Conservation (phyloP, 2,888 invertebrate genomes). For the Steinernema scapterisci region DNA sequence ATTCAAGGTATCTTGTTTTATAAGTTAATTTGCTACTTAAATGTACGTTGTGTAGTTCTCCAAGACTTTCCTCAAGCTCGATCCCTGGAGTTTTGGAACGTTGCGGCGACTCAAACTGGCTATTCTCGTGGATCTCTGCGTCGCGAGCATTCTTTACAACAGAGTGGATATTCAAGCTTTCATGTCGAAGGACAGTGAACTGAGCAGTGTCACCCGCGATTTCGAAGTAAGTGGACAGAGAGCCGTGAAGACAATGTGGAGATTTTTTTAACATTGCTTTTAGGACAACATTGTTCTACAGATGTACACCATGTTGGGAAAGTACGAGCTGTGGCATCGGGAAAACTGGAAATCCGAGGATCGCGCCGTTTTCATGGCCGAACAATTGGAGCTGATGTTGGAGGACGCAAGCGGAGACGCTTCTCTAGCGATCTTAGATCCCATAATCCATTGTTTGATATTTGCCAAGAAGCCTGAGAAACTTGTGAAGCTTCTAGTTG, state of each 20-base stretch:
- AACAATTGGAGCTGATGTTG: not conserved
- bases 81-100: not conserved
- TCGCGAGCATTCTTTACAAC: not conserved
- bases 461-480: not conserved
- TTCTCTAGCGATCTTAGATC: not conserved
- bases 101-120: not conserved
- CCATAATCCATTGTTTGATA: not conserved
- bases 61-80: not conserved
- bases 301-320: not conserved
- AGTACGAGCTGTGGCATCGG: not conserved
- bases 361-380: not conserved
- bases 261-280: not conserved
- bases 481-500: not conserved
- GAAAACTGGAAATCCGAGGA: not conserved
- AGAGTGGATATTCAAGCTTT: not conserved
- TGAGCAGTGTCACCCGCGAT: not conserved
- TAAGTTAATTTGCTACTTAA: not conserved
- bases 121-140: not conserved
- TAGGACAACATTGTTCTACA: conserved; percentile 9
- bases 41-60: not conserved
- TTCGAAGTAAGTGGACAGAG: not conserved
- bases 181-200: not conserved
- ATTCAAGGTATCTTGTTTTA: not conserved
- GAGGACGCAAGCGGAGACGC: not conserved
- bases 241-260: not conserved